Conservation (phyloP, 2,888 invertebrate species). For the Rhamphomyia laevipes region DNA sequence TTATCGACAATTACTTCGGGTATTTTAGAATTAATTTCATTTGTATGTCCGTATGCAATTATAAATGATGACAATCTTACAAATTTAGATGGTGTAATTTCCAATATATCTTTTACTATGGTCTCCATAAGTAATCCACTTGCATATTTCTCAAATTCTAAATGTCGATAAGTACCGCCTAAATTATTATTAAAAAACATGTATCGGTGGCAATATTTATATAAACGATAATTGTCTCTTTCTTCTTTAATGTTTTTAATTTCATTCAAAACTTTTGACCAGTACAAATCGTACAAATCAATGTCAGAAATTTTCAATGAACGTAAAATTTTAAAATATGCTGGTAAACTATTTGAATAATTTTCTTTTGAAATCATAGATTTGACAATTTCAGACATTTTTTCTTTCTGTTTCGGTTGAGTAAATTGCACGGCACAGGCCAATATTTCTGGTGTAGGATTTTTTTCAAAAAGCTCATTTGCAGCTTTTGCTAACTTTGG, state of each 20-base stretch:
- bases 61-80: conserved; percentile 36
- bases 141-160: conserved; percentile 38
- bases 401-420: conserved; percentile 35
- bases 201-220: conserved; percentile 40
- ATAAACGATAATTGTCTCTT: conserved; percentile 24
- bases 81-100: conserved; percentile 35
- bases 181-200: conserved; percentile 43
- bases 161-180: conserved; percentile 40
- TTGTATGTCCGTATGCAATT: conserved; percentile 37
- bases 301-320: conserved; percentile 40
- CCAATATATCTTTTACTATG: conserved; percentile 28
- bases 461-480: conserved; percentile 28
- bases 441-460: conserved; percentile 36
- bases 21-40: conserved; percentile 26
- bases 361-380: conserved; percentile 22
- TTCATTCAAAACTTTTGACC: conserved; percentile 35
- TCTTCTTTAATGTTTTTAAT: conserved; percentile 24
- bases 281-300: conserved; percentile 38
- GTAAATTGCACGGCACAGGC: conserved; percentile 38
- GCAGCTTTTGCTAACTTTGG: conserved; percentile 35
- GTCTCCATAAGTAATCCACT: conserved; percentile 32
- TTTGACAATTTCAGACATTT: conserved; percentile 31
- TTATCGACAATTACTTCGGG: conserved; percentile 33
- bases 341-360: conserved; percentile 24
- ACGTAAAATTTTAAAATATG: conserved; percentile 38